Conservation (phyloP, 2,797 vertebrate genomes). For the Coilia nasus region DNA sequence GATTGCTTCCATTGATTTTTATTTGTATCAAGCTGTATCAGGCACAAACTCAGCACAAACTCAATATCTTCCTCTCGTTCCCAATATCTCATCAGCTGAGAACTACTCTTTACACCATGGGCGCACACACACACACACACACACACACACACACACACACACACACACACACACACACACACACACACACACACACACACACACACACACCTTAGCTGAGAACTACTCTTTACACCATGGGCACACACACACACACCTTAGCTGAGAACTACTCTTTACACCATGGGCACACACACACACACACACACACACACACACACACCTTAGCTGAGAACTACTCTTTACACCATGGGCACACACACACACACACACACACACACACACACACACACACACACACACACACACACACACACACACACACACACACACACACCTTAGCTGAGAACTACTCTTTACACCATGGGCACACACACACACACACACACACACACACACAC, state of each 20-base stretch:
- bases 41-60: conserved; percentile 1
- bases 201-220: too few species aligned
- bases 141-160: neutral
- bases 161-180: neutral
- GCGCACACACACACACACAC: neutral
- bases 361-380: neutral
- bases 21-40: neutral
- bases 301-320: too few species aligned
- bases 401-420: neutral
- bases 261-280: too few species aligned
- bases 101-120: neutral
- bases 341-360: neutral
- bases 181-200: neutral
- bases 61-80: neutral
- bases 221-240: too few species aligned
- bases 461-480: neutral
- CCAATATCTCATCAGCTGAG: conserved; percentile 15
- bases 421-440: neutral
- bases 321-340: too few species aligned
- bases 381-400: too few species aligned
- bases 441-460: too few species aligned
- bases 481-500: too few species aligned
- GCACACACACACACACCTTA: neutral
- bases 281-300: too few species aligned
- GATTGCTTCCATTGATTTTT: conserved; percentile 25